phyloP scores from a whole-genome alignment of 2,888 invertebrate genomes.

The Troilus luridus region DNA sequence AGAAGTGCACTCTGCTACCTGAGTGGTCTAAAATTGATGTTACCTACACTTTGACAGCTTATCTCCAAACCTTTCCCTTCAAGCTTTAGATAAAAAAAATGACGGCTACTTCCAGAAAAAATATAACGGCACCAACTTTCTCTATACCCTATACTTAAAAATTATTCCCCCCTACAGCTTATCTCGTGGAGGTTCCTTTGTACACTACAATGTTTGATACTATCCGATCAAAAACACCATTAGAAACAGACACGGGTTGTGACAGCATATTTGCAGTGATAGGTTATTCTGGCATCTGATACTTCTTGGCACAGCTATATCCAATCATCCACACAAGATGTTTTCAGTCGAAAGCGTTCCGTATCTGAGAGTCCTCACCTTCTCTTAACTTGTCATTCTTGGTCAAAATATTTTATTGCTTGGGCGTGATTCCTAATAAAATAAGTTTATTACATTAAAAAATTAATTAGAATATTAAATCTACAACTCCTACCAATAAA shows the following conservation, averaged over 20 bases:
- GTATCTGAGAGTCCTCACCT: no score
- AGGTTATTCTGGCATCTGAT: not conserved
- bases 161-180: not conserved
- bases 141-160: constrained; percentile 27
- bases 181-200: not conserved
- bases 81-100: constrained; percentile 23
- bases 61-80: not conserved
- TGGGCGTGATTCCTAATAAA: no score
- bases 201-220: not conserved
- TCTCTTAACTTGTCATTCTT: no score
- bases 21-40: constrained; percentile 44
- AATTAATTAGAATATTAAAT: no score
- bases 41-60: constrained; percentile 49
- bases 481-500: no score
- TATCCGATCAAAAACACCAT: not conserved
- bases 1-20: constrained; percentile 30
- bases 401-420: no score
- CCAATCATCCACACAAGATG: no score
- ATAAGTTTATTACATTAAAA: no score
- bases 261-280: not conserved
- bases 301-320: not conserved
- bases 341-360: no score
- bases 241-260: not conserved
- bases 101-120: constrained; percentile 20
- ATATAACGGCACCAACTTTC: not conserved